Conservation (phyloP, 2,888 invertebrate genomes). For the Tachystola acroxantha region DNA sequence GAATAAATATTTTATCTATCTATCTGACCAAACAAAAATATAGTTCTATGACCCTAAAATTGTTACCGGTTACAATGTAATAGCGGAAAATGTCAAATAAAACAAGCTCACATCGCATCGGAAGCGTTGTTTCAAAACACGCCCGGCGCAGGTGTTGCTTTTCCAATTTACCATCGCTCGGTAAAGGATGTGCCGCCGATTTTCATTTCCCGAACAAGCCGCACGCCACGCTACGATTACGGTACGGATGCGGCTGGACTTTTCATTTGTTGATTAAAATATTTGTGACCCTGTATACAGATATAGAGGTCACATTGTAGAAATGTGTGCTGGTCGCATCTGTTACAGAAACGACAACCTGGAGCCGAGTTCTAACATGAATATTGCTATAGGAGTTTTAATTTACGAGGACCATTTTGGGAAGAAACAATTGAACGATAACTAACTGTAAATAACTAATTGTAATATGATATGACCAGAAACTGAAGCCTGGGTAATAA, state of each 20-base stretch:
- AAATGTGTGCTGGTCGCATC: too few species aligned
- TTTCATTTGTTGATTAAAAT: slow-evolving; percentile 31
- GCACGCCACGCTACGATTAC: slow-evolving; percentile 20
- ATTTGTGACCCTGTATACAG: background rate
- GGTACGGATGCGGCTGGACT: slow-evolving; percentile 20
- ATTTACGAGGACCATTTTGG: too few species aligned
- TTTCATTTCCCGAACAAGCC: slow-evolving; percentile 38
- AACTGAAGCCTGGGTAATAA: too few species aligned
- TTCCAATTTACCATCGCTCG: slow-evolving; percentile 48
- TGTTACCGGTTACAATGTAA: background rate
- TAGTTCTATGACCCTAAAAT: background rate
- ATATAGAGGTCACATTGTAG: too few species aligned
- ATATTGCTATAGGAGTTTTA: too few species aligned
- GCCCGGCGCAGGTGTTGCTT: slow-evolving; percentile 47
- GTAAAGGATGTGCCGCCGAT: slow-evolving; percentile 42
- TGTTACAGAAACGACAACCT: too few species aligned
- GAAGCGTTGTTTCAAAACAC: slow-evolving; percentile 33
- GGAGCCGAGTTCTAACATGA: too few species aligned
- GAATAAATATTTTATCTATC: too few species aligned
- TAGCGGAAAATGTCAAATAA: slow-evolving; percentile 16
- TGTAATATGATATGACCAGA: too few species aligned
- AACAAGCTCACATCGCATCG: slow-evolving; percentile 21
- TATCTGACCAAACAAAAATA: background rate
- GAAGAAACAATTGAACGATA: too few species aligned
- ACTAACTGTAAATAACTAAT: too few species aligned